A percentile compares a stretch with the other conserved stretches of the same genome.
Conservation (phyloP, 2,888 invertebrate genomes). For the Exocentrus adspersus region DNA sequence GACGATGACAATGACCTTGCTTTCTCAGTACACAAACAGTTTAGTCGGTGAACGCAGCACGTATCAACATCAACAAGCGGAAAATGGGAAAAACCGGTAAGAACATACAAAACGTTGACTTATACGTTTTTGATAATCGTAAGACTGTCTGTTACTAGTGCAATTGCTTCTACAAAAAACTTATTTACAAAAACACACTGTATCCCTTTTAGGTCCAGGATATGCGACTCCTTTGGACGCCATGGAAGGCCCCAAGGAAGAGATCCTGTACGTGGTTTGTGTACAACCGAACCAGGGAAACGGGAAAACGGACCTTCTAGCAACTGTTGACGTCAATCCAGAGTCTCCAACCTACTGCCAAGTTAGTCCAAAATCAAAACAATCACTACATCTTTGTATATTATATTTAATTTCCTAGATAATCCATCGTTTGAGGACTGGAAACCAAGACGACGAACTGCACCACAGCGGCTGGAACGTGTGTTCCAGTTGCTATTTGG, state of each 20-base stretch:
- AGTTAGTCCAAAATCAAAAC: conserved; percentile 64
- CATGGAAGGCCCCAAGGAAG: conserved; percentile 85
- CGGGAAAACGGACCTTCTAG: conserved; percentile 85
- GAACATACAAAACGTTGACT: not conserved
- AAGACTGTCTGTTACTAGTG: too few species aligned
- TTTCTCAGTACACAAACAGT: too few species aligned
- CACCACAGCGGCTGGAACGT: conserved; percentile 98
- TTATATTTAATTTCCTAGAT: conserved; percentile 69
- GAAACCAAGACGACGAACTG: conserved; percentile 83
- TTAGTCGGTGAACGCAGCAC: not conserved
- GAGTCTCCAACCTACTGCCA: conserved; percentile 84
- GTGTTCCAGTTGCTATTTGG: conserved; percentile 88
- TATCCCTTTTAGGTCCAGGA: conserved; percentile 71
- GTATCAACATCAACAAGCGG: not conserved
- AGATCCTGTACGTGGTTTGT: conserved; percentile 89
- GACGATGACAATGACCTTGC: not conserved
- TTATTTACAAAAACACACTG: not conserved
- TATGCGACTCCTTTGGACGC: conserved; percentile 85
- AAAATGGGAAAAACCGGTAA: conserved; percentile 12
- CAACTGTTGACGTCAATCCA: conserved; percentile 93
- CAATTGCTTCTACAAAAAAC: too few species aligned
- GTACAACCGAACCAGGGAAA: conserved; percentile 75
- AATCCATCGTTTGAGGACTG: conserved; percentile 85
- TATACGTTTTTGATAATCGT: too few species aligned
- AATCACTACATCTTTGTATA: too few species aligned